Conservation (phyloP, 2,888 invertebrate genomes). For the Andrena praecox region DNA sequence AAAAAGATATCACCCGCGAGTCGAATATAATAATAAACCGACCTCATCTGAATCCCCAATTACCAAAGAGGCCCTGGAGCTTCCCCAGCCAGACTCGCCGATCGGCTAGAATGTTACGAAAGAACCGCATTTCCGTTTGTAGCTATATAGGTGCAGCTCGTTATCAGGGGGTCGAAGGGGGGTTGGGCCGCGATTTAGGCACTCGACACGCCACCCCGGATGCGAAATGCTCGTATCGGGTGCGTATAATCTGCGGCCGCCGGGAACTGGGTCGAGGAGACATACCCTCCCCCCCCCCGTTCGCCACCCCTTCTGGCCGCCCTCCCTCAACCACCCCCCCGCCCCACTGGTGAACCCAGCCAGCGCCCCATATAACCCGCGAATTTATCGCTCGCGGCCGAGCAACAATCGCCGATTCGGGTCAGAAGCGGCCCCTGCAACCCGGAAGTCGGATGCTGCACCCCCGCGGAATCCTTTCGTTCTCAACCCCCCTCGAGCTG, state of each 20-base stretch:
- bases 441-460: conserved; percentile 52
- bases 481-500: not conserved
- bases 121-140: conserved; percentile 8
- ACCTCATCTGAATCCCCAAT: not conserved
- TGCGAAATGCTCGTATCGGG: conserved; percentile 58
- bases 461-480: conserved; percentile 17
- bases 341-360: conserved; percentile 25
- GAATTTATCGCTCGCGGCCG: conserved; percentile 74
- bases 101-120: conserved; percentile 11
- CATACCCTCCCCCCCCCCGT: conserved; percentile 50
- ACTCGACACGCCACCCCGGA: conserved; percentile 39
- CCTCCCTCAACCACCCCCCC: not conserved
- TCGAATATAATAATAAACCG: no score
- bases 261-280: conserved; percentile 73
- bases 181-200: conserved; percentile 36
- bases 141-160: not conserved
- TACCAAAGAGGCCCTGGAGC: not conserved
- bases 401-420: conserved; percentile 76
- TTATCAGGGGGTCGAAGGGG: conserved; percentile 16
- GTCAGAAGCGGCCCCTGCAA: conserved; percentile 65
- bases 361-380: conserved; percentile 51
- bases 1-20: no score
- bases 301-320: conserved; percentile 23
- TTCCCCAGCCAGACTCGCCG: not conserved
- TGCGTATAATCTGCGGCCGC: conserved; percentile 67